phyloP scores from a whole-genome alignment of 2,113 vertebrate species.

The Psammodynastes pulverulentus region DNA sequence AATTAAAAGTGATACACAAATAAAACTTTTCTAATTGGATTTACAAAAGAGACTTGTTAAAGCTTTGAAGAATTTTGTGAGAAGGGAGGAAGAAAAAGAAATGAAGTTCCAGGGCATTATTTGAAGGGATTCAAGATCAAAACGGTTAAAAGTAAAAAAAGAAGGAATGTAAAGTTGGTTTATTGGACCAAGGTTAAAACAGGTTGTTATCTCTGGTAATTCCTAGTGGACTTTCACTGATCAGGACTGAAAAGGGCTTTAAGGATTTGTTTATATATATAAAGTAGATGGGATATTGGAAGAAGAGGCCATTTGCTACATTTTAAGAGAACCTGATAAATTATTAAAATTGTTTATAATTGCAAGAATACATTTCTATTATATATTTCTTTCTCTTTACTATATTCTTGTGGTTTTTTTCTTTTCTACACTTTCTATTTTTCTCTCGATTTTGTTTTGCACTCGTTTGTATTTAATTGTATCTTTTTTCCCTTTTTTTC shows the following conservation, averaged over 20 bases:
- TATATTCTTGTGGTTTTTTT: neutral
- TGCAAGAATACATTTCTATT: neutral
- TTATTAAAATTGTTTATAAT: neutral
- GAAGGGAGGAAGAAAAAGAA: neutral
- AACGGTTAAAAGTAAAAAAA: neutral
- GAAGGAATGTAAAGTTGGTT: neutral
- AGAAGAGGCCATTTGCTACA: too few relatives aligned
- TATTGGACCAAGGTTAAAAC: neutral
- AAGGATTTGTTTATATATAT: too few relatives aligned
- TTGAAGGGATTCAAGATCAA: neutral
- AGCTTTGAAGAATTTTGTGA: neutral
- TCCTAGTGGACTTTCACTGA: too few relatives aligned
- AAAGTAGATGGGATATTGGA: too few relatives aligned
- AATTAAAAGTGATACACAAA: neutral
- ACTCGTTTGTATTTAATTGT: neutral
- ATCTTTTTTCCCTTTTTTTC: too few relatives aligned
- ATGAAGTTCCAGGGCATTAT: neutral
- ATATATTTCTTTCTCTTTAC: neutral
- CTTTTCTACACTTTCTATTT: neutral
- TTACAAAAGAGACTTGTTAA: neutral
- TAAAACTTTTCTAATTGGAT: neutral
- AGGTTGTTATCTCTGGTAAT: too few relatives aligned
- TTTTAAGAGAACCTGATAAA: too few relatives aligned
- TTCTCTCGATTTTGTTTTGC: neutral
- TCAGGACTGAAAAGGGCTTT: too few relatives aligned